Percentiles rank a stretch among this genome's conserved stretches.
These are phyloP conservation scores for Anniella stebbinsi DNA, from an alignment of 2,797 vertebrate species.

Conservation along the genomic window DNA sequence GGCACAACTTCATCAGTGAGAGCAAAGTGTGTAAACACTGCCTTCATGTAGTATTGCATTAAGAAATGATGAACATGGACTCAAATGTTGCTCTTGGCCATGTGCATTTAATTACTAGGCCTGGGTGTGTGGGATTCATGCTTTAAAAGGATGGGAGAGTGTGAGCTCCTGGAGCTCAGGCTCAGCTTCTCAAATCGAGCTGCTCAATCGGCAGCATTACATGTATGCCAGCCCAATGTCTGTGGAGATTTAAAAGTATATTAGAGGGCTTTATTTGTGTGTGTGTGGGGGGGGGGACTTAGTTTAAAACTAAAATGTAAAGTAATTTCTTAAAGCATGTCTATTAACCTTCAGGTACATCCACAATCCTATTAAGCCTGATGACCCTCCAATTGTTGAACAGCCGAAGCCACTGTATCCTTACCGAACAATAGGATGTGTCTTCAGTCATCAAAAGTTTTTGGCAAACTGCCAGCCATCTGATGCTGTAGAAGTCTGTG, in stretches of 20 bases:
- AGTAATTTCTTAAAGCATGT: not conserved
- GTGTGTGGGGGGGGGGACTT: not conserved
- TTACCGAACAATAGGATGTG: conserved; percentile 92
- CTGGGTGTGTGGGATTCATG: not conserved
- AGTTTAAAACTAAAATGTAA: not conserved
- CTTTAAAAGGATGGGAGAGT: not conserved
- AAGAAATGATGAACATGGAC: not conserved
- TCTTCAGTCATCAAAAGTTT: conserved; percentile 94
- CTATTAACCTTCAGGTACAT: conserved; percentile 84
- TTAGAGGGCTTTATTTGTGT: not conserved
- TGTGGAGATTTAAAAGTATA: not conserved
- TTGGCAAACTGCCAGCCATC: conserved; percentile 94
- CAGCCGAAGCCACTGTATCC: conserved; percentile 89
- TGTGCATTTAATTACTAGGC: not conserved
- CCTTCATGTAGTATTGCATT: not conserved
- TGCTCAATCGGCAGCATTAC: not conserved
- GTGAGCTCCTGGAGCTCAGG: not conserved
- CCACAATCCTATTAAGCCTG: conserved; percentile 87
- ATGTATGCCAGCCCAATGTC: not conserved
- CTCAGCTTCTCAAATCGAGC: not conserved
- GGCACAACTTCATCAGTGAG: not conserved
- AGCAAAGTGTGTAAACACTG: not conserved
- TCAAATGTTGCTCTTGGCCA: not conserved
- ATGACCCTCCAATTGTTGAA: conserved; percentile 85
- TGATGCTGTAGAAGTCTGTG: conserved; percentile 90